These are phyloP conservation scores for Leucoma salicis DNA, from an alignment of 2,888 invertebrate species.

Conservation along the genomic window DNA sequence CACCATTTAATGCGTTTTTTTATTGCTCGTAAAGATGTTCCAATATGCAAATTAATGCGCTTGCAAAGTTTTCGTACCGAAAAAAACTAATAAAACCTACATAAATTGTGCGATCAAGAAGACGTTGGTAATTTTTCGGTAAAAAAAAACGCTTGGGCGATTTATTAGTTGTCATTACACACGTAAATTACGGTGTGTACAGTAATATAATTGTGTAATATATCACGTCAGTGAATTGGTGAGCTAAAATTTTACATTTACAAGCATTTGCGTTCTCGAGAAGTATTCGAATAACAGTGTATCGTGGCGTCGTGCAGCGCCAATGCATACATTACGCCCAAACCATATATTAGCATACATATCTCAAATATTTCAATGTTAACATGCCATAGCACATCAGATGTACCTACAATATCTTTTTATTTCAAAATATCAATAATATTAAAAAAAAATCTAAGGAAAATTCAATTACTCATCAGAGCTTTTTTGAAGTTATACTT, in stretches of 20 bases:
- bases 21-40: conserved; percentile 21
- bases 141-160: conserved; percentile 16
- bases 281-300: conserved; percentile 34
- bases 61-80: conserved; percentile 11
- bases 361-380: conserved; percentile 41
- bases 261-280: conserved; percentile 28
- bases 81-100: conserved; percentile 14
- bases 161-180: conserved; percentile 24
- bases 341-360: conserved; percentile 52
- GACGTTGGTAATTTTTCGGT: conserved; percentile 18
- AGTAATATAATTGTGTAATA: no score
- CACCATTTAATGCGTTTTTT: conserved; percentile 7
- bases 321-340: conserved; percentile 55
- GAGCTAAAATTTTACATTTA: conserved; percentile 42
- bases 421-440: no score
- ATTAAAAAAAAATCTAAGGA: no score
- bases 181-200: conserved; percentile 10
- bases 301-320: conserved; percentile 30
- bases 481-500: no score
- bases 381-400: no score
- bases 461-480: no score
- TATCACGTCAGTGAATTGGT: background rate
- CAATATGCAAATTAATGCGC: conserved; percentile 23
- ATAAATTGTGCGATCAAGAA: conserved; percentile 17
- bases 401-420: no score